These are phyloP conservation scores for Lucinisca nassula DNA, from an alignment of 2,888 invertebrate genomes.

Conservation along the genomic window DNA sequence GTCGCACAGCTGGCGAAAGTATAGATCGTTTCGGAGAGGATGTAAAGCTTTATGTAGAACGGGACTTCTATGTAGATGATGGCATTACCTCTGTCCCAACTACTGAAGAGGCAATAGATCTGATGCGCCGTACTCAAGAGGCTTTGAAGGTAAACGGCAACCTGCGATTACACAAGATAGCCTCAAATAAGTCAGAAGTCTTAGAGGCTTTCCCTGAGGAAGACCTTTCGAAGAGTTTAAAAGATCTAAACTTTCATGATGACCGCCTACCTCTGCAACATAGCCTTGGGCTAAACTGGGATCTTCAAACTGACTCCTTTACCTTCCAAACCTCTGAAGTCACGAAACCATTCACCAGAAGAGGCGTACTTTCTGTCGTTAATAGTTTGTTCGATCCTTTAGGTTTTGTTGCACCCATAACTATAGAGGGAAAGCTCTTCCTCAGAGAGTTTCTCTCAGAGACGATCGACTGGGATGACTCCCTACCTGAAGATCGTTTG, in stretches of 20 bases:
- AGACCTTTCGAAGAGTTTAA: not conserved
- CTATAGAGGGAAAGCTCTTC: conserved; percentile 58
- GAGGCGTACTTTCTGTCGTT: conserved; percentile 60
- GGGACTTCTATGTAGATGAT: conserved; percentile 72
- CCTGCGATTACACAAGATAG: conserved; percentile 66
- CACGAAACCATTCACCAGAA: conserved; percentile 53
- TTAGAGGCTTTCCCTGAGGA: not conserved
- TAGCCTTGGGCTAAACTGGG: conserved; percentile 34
- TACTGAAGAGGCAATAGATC: conserved; percentile 38
- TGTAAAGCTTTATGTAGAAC: conserved; percentile 50
- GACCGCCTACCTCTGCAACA: not conserved
- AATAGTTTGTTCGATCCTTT: conserved; percentile 66
- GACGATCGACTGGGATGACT: conserved; percentile 61
- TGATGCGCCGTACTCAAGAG: conserved; percentile 61
- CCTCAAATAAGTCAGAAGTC: conserved; percentile 42
- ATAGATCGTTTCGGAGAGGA: conserved; percentile 34
- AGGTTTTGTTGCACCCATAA: conserved; percentile 62
- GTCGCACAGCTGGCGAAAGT: no score
- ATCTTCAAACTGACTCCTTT: conserved; percentile 51
- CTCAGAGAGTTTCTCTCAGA: conserved; percentile 43
- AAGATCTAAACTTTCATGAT: not conserved
- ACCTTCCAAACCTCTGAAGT: conserved; percentile 27
- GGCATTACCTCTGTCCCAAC: conserved; percentile 50
- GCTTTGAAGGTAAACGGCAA: conserved; percentile 44
- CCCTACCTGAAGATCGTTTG: conserved; percentile 36